Conservation (phyloP, 2,888 invertebrate genomes). For the Leistus spinibarbis region DNA sequence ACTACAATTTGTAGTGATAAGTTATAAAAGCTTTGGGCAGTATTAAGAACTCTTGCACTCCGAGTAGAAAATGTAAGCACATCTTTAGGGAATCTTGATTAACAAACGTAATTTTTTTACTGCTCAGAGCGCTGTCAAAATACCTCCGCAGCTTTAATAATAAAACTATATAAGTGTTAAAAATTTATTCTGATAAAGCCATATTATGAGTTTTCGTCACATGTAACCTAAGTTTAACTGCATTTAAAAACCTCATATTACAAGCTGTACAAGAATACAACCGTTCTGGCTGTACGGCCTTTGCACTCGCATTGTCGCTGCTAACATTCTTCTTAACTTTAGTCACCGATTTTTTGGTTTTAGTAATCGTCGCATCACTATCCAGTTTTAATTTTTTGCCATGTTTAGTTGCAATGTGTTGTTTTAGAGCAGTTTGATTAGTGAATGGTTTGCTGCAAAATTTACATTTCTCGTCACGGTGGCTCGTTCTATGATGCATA, state of each 20-base stretch:
- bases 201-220: neutral
- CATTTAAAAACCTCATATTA: constrained; percentile 17
- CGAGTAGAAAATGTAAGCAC: too few species aligned
- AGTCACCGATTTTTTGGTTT: neutral
- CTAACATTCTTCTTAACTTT: neutral
- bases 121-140: too few species aligned
- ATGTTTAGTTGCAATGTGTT: constrained; percentile 3
- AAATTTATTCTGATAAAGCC: neutral
- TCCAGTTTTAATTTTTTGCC: neutral
- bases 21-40: too few species aligned
- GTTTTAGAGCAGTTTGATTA: neutral
- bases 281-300: neutral
- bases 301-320: neutral
- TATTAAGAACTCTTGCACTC: too few species aligned
- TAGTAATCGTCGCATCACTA: neutral
- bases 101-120: too few species aligned
- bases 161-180: neutral
- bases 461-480: constrained; percentile 16
- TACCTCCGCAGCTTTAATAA: neutral
- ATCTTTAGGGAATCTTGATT: too few species aligned
- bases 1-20: too few species aligned
- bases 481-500: neutral
- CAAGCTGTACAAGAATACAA: constrained; percentile 27
- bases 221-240: constrained; percentile 19
- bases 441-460: constrained; percentile 21